Conservation (phyloP, 2,888 invertebrate genomes). For the Blastobasis adustella region DNA sequence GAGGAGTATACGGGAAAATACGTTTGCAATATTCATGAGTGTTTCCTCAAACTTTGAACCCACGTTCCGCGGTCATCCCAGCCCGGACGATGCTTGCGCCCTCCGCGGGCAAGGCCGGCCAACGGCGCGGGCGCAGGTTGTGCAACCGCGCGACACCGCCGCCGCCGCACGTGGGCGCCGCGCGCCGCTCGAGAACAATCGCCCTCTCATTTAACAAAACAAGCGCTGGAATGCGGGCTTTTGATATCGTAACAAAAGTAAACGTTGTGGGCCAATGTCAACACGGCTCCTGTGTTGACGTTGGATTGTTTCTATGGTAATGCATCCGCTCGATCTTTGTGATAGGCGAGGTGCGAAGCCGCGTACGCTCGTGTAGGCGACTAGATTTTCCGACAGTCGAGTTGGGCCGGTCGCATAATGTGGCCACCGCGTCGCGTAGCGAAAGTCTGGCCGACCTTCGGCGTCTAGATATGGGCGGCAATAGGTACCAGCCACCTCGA, state of each 20-base stretch:
- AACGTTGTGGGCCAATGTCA: slow-evolving; percentile 67
- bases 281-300: slow-evolving; percentile 51
- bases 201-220: slow-evolving; percentile 44
- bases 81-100: slow-evolving; percentile 25
- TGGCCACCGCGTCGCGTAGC: slow-evolving; percentile 43
- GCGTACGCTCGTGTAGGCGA: slow-evolving; percentile 49
- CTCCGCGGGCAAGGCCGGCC: slow-evolving; percentile 45
- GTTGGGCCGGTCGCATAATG: slow-evolving; percentile 53
- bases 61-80: slow-evolving; percentile 27
- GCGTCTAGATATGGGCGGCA: slow-evolving; percentile 60
- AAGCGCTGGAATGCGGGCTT: slow-evolving; percentile 59
- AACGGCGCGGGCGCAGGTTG: slow-evolving; percentile 27
- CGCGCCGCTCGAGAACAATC: slow-evolving; percentile 50
- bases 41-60: slow-evolving; percentile 2
- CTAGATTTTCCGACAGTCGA: slow-evolving; percentile 56
- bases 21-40: too few species aligned
- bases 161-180: slow-evolving; percentile 44
- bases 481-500: slow-evolving; percentile 47
- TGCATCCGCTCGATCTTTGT: slow-evolving; percentile 19
- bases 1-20: too few species aligned
- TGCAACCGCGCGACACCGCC: slow-evolving; percentile 49
- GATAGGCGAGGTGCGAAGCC: not conserved
- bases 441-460: slow-evolving; percentile 72
- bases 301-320: slow-evolving; percentile 57
- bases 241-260: slow-evolving; percentile 66